Conservation (phyloP, 2,888 invertebrate species). For the Asteroscopus sphinx region DNA sequence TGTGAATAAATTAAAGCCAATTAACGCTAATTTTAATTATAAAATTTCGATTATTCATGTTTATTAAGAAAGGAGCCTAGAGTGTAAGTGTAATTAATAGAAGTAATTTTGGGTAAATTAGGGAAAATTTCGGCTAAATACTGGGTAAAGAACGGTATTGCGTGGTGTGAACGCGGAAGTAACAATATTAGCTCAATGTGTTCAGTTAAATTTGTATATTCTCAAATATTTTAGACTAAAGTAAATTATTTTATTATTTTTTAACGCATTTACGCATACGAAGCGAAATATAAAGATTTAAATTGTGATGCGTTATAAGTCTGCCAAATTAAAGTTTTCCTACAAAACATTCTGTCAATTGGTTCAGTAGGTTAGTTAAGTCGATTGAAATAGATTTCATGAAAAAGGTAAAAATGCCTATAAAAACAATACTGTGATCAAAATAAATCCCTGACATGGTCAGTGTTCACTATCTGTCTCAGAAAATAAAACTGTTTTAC, state of each 20-base stretch:
- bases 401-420: too few species aligned
- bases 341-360: too few species aligned
- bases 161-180: not conserved
- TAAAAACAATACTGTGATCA: too few species aligned
- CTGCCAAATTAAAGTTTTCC: too few species aligned
- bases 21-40: slow-evolving; percentile 15
- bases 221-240: too few species aligned
- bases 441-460: slow-evolving; percentile 56
- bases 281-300: too few species aligned
- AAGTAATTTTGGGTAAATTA: slow-evolving; percentile 10
- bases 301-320: too few species aligned
- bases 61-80: slow-evolving; percentile 9
- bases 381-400: too few species aligned
- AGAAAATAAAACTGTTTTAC: slow-evolving; percentile 62
- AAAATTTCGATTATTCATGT: slow-evolving; percentile 10
- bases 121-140: slow-evolving; percentile 2
- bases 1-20: slow-evolving; percentile 9
- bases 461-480: slow-evolving; percentile 60
- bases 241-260: too few species aligned
- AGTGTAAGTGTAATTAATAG: slow-evolving; percentile 20
- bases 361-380: too few species aligned
- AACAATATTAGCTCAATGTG: not conserved
- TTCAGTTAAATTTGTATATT: slow-evolving; percentile 7
- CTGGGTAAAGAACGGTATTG: not conserved
- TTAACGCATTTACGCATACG: too few species aligned